A percentile compares a stretch with the other conserved stretches of the same genome.
These are phyloP conservation scores for Lepidotrigona ventralis DNA, from an alignment of 1,140 invertebrate genomes.

Conservation along the genomic window DNA sequence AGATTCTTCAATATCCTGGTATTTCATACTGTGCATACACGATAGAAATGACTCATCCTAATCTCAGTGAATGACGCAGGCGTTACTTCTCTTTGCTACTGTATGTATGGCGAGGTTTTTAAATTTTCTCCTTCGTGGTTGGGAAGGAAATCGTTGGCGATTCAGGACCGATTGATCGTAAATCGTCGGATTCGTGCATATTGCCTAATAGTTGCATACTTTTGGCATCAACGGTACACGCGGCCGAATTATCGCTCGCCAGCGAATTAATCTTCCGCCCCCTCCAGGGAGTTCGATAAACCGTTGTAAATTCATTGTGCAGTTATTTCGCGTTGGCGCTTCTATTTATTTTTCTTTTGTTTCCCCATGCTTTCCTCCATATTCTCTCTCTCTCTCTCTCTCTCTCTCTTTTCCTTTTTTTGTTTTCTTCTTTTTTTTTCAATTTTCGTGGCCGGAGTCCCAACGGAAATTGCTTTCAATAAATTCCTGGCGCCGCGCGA, in stretches of 20 bases:
- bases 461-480: conserved; percentile 43
- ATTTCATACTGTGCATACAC: too few species aligned
- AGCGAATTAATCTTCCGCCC: conserved; percentile 31
- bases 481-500: conserved; percentile 16
- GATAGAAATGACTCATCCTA: too few species aligned
- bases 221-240: conserved; percentile 32
- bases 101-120: conserved; percentile 8
- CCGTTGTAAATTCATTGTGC: conserved; percentile 41
- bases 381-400: too few species aligned
- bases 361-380: background rate
- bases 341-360: conserved; percentile 15
- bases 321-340: conserved; percentile 35
- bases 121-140: conserved; percentile 14
- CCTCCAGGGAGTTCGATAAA: conserved; percentile 28
- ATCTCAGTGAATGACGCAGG: too few species aligned
- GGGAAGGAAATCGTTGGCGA: conserved; percentile 30
- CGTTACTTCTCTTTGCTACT: too few species aligned
- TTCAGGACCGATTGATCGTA: conserved; percentile 49
- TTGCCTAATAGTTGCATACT: conserved; percentile 24
- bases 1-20: too few species aligned
- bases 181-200: conserved; percentile 35
- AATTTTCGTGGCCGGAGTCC: background rate
- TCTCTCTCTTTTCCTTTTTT: too few species aligned
- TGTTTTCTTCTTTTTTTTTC: background rate
- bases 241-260: conserved; percentile 31